Evolutionary conservation across 2,113 vertebrate species (phyloP).

Genomic region (Petrocephalus zakoni): DNA sequence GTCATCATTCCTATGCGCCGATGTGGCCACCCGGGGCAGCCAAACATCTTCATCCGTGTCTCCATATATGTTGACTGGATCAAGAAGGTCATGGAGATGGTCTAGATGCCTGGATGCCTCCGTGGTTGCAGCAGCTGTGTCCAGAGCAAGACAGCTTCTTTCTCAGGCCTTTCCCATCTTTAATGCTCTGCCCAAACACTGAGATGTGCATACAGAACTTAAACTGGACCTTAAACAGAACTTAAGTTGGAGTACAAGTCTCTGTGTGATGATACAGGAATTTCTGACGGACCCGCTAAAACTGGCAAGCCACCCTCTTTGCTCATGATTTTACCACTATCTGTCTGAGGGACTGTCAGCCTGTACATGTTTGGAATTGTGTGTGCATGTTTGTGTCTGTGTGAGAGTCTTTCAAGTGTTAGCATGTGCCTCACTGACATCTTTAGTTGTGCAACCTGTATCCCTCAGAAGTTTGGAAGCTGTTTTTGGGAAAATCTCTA

Average conservation of each 20-base stretch:
- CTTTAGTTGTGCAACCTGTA: neutral
- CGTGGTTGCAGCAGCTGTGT: constrained; percentile 11
- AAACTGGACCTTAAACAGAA: neutral
- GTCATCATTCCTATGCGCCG: constrained; percentile 88
- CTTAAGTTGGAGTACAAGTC: neutral
- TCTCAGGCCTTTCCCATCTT: neutral
- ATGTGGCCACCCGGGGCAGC: constrained; percentile 76
- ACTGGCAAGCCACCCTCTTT: neutral
- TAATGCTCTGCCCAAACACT: neutral
- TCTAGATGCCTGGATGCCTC: constrained; percentile 41
- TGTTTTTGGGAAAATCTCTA: neutral
- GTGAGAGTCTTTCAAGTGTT: neutral
- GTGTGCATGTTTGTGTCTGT: neutral
- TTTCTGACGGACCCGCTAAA: neutral
- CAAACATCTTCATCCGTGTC: constrained; percentile 82
- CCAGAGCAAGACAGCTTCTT: constrained; percentile 8
- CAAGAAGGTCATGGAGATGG: constrained; percentile 86
- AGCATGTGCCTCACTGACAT: neutral
- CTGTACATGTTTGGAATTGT: neutral
- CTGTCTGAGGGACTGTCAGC: too few relatives aligned
- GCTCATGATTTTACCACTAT: neutral
- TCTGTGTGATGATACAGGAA: neutral
- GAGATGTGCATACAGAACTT: neutral
- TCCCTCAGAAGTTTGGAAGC: neutral
- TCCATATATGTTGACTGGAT: constrained; percentile 93